phyloP scores from a whole-genome alignment of 1,140 invertebrate genomes.

The Nylanderia fulva region DNA sequence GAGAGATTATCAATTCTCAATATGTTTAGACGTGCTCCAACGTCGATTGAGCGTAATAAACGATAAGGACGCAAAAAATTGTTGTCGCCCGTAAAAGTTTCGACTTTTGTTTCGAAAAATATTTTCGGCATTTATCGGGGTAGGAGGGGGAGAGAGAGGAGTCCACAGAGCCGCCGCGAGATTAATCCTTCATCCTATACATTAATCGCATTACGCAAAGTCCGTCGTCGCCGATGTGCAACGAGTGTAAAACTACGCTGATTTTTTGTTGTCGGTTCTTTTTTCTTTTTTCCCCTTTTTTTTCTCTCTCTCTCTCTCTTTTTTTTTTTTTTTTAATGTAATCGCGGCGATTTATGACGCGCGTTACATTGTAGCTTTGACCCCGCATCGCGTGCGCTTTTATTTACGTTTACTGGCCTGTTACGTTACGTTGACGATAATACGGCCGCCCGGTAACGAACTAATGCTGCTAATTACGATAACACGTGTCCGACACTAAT shows the following conservation, averaged over 20 bases:
- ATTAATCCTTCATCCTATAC: constrained; percentile 24
- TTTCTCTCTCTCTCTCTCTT: not conserved
- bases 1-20: constrained; percentile 34
- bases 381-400: constrained; percentile 37
- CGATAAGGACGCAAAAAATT: constrained; percentile 54
- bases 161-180: too few species aligned
- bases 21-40: constrained; percentile 17
- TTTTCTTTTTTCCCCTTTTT: not conserved
- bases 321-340: constrained; percentile 45
- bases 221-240: not conserved
- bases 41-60: not conserved
- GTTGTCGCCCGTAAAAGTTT: constrained; percentile 49
- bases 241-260: not conserved
- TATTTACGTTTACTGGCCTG: constrained; percentile 36
- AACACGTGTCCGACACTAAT: constrained; percentile 39
- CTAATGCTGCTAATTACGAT: constrained; percentile 54
- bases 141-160: not conserved
- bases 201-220: constrained; percentile 26
- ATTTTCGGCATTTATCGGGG: constrained; percentile 37
- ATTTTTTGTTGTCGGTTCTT: constrained; percentile 32
- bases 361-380: constrained; percentile 49
- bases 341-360: constrained; percentile 51
- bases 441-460: constrained; percentile 34
- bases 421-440: constrained; percentile 6
- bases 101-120: constrained; percentile 51